Evolutionary conservation across 1,140 invertebrate genomes (phyloP), one percentile per base, ranked within the genome.

Genomic region (Microplitis demolitor): DNA sequence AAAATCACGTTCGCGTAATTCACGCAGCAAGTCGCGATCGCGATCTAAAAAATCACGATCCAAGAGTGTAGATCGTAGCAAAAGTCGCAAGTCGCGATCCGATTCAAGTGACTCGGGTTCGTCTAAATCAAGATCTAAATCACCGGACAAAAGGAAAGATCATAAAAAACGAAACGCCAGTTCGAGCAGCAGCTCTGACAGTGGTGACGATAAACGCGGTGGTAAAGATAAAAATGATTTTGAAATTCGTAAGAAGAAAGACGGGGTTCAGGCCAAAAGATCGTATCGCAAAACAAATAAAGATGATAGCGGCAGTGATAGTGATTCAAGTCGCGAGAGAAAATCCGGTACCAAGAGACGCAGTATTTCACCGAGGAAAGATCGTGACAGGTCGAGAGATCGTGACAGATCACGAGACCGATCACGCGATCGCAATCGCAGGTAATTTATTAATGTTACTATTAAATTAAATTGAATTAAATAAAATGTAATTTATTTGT

Each of bases 211-310:
- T 0, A 85, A 89, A 79, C 77, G 81, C 71, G 80, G 82, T 71
- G 80, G 82, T 24, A 89, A 91, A 72, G 88, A 90, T n/a, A 90
- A 92, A 71, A 90, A 89, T 35, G 90, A 91, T 76, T 93, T 93
- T 80, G 92, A 93, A 79, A 92, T 93, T 72, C 87, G 90, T 4
- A 92, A 91, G 75, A 94, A 93, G 77, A 93, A 94, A 78, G 90
- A 93, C 73, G 93, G 93, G 61, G 90, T 95, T 6, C 93, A 95
- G 79, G 93, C 93, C 53, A 94, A 94, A 76, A 88, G 95, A 33
- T 95, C 96, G 66, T 97, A 97, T 79, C 89, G 95, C 8, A 90
- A 89, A 62, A 95, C 95, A 63, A 95, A 95, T 79, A 93, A 94
- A 56, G 93, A 94, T 75, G 92, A 91, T 61, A 94, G 92, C 76